phyloP scores from a whole-genome alignment of 1,140 invertebrate genomes.

The Drosophila setifemur region DNA sequence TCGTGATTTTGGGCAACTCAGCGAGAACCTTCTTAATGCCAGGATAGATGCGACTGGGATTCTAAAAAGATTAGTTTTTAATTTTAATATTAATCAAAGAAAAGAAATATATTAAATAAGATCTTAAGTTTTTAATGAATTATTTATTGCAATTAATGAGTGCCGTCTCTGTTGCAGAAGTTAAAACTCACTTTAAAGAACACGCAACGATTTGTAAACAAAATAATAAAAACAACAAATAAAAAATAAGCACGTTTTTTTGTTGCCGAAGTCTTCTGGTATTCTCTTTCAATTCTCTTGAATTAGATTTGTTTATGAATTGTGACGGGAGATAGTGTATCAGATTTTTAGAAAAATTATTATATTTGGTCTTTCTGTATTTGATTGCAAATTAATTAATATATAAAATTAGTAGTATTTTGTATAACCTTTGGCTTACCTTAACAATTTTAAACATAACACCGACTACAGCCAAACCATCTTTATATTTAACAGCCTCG shows the following conservation, averaged over 20 bases:
- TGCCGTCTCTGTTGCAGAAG: no score
- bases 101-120: no score
- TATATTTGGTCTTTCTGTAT: no score
- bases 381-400: no score
- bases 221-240: neutral
- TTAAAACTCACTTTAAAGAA: no score
- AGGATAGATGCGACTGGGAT: constrained; percentile 37
- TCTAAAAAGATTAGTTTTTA: constrained; percentile 1
- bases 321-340: no score
- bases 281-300: neutral
- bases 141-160: no score
- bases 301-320: neutral
- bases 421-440: constrained; percentile 12
- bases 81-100: no score
- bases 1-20: constrained; percentile 16
- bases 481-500: constrained; percentile 41
- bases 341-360: no score
- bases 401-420: neutral
- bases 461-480: constrained; percentile 67
- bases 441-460: constrained; percentile 57
- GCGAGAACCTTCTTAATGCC: constrained; percentile 44
- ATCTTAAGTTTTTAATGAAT: no score
- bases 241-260: no score
- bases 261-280: neutral
- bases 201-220: no score